Conservation (phyloP, 2,888 invertebrate genomes). For the Pelosia muscerda region DNA sequence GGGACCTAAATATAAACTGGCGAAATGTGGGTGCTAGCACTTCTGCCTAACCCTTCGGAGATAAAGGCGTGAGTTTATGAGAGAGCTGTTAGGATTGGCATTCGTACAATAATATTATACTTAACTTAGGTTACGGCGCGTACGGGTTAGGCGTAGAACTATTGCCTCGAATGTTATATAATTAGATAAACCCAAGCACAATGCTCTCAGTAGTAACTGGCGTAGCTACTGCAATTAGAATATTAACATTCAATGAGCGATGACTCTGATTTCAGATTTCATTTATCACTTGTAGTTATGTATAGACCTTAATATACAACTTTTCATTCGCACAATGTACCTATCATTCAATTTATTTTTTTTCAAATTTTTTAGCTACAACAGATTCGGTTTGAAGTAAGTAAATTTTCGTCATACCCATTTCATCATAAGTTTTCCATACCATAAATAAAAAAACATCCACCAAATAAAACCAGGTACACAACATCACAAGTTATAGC, state of each 20-base stretch:
- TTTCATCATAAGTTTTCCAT: not conserved
- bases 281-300: not conserved
- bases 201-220: not conserved
- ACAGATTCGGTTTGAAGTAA: no score
- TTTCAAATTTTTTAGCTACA: no score
- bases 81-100: not conserved
- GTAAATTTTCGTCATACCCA: no score
- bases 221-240: not conserved
- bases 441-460: conserved; percentile 10
- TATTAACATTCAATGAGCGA: not conserved
- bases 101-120: not conserved
- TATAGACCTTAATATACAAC: no score
- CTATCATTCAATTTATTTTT: no score
- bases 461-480: conserved; percentile 12
- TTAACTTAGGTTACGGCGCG: not conserved
- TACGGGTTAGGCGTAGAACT: no score
- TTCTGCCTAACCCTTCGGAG: no score
- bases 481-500: not conserved
- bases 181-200: not conserved
- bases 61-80: no score
- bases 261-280: not conserved
- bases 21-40: no score
- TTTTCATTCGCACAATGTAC: no score
- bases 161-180: not conserved
- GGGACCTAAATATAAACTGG: no score